phyloP scores from a whole-genome alignment of 2,888 invertebrate genomes.

The Hirtodrosophila duncani region DNA sequence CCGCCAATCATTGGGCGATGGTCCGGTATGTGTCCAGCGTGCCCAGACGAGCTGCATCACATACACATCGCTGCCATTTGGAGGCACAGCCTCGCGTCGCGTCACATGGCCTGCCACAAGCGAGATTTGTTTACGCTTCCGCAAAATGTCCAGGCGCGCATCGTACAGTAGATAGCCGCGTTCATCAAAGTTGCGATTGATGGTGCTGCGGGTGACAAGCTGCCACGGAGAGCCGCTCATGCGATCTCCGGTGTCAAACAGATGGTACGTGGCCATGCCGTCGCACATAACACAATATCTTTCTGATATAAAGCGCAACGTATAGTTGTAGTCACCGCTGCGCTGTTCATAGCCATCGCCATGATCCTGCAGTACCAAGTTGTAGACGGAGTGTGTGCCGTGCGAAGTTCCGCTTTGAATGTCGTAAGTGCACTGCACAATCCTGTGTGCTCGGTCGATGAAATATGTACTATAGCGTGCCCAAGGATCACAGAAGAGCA shows the following conservation, averaged over 20 bases:
- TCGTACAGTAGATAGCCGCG: constrained; percentile 81
- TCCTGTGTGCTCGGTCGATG: constrained; percentile 82
- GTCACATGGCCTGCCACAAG: constrained; percentile 82
- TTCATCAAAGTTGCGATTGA: constrained; percentile 39
- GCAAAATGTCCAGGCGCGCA: constrained; percentile 79
- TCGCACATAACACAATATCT: constrained; percentile 84
- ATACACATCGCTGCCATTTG: constrained; percentile 7
- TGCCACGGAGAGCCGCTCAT: constrained; percentile 79
- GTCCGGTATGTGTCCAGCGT: constrained; percentile 49
- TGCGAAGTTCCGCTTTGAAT: constrained; percentile 79
- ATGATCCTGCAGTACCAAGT: constrained; percentile 77
- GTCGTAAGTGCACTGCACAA: constrained; percentile 81
- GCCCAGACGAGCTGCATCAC: constrained; percentile 77
- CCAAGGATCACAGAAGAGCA: constrained; percentile 80
- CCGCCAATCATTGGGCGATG: too few species aligned
- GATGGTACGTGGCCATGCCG: constrained; percentile 83
- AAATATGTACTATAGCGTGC: constrained; percentile 82
- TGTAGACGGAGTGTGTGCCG: constrained; percentile 79
- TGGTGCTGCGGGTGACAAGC: constrained; percentile 78
- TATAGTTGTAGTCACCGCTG: constrained; percentile 84
- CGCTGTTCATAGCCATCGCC: constrained; percentile 77
- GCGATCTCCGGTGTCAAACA: constrained; percentile 81
- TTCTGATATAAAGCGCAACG: constrained; percentile 82
- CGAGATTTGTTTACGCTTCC: constrained; percentile 80
- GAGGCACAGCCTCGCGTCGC: too few species aligned